Evolutionary conservation across 1,140 invertebrate genomes (phyloP), one percentile per base, ranked within the genome.

Genomic region (Plodia interpunctella): DNA sequence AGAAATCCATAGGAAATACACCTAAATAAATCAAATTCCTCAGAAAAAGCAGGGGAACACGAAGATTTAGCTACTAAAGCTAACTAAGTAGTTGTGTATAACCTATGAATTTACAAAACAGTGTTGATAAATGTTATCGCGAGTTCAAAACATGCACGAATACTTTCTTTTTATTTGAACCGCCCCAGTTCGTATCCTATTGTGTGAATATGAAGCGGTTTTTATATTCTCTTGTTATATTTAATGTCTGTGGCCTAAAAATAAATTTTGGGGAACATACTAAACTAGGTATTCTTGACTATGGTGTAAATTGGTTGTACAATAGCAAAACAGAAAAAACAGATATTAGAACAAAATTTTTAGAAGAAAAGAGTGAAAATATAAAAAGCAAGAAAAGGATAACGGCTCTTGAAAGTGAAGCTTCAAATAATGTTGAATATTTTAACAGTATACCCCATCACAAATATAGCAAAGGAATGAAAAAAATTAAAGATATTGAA

Each of bases 401-500:
- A 44, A 15, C 13, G 1, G 38, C 38, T 44, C 38, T 44, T 44
- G 38, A 44, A 44, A 44, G 8, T 10, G 38, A 2, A 3, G 15
- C 38, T 15, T 61, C 55, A n/a, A 72, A 70, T 25, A 51, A 68
- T 15, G 72, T 57, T 2, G 52, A 70, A 38, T 63, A 65, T 50
- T 57, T 69, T 20, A 64, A 76, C 18, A 67, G 66, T 8, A 74
- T 74, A 44, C 20, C 64, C 0, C 76, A 80, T 57, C 57, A 56
- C 10, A 57, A 63, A 32, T 57, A 70, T 38, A 60, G 50, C 5
- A 38, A 57, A 57, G 8, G 6, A 10, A 51, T 62, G 44, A 19
- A 49, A 51, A 49, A 61, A 50, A 57, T 35, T 21, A 44, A 62
- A n/a, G 58, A 64, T 54, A 59, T 64, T 20, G 55, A 60, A 4